Evolutionary conservation across 1,140 invertebrate species (phyloP), one percentile per base, ranked within the genome.

Genomic region (Zaprionus kolodkinae): DNA sequence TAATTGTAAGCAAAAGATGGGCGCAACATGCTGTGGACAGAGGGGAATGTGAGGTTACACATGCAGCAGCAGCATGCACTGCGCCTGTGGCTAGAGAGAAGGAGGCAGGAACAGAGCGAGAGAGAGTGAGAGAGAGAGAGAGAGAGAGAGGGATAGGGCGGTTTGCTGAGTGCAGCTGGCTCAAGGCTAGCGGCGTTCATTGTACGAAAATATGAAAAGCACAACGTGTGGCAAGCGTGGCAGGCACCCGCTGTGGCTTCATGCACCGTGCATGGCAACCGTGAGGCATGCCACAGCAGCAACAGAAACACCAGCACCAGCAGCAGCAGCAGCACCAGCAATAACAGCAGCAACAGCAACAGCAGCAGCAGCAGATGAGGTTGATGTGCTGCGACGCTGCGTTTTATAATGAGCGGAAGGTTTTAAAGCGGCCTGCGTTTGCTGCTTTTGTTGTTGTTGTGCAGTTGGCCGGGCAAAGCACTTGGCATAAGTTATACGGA

Each of bases 1-100:
- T 91, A 91, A 91, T 91, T 91, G 88, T 88, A 80, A 89, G 84
- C 84, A 84, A 84, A 87, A 89, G 78, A 81, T 83, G 84, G 57
- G 33, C 36, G 56, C 50, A 27, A 17, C 35, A n/a, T 12, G 38
- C 12, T 7, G 13, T 6, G 11, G 61, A 9, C 43, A 17, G 43
- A 45, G 43, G 7, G 6, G 3, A 17, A n/a, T 15, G 33, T 33
- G 62, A 36, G 52, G 57, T 17, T 17, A 75, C 67, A 79, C 60
- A 81, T 65, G 48, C 27, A 43, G 43, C 52, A 54, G 38, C 12
- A 40, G 36, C 11, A n/a, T n/a, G 21, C 17, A 13, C 5, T 54
- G 45, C 3, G 15, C 48, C 21, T 21, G 7, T 30, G 50, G 50
- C 3, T 30, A 30, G 27, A 30, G 12, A 6, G 2, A 21, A 21